phyloP scores from a whole-genome alignment of 2,113 vertebrate genomes.

The Pimephales promelas region DNA sequence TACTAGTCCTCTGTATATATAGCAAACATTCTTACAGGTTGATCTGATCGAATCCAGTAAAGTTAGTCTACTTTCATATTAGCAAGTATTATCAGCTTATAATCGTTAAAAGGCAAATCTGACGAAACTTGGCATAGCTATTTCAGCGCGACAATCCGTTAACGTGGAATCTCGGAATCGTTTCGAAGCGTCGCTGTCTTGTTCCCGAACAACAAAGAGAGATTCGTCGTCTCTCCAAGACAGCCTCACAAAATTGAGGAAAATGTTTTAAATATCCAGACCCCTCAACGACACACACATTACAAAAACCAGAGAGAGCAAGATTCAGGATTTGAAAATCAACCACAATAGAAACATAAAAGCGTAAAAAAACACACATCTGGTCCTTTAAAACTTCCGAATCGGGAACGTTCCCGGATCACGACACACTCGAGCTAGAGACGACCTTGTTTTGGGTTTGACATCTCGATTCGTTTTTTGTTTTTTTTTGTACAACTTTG shows the following conservation, averaged over 20 bases:
- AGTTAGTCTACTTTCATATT: conserved; percentile 40
- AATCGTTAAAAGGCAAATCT: conserved; percentile 64
- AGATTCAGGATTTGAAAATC: conserved; percentile 49
- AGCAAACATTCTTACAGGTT: conserved; percentile 70
- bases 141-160: conserved; percentile 34
- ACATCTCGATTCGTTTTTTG: conserved; percentile 59
- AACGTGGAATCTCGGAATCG: conserved; percentile 65
- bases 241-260: conserved; percentile 96
- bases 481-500: conserved; percentile 71
- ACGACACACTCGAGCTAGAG: conserved; percentile 67
- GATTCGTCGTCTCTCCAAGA: conserved; percentile 81
- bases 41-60: conserved; percentile 15
- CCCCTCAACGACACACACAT: conserved; percentile 77
- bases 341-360: conserved; percentile 59
- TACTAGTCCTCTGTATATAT: conserved; percentile 74
- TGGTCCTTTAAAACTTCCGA: conserved; percentile 67
- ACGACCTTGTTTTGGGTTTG: conserved; percentile 60
- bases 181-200: conserved; percentile 85
- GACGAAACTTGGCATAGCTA: conserved; percentile 54
- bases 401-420: conserved; percentile 73
- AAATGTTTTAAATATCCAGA: conserved; percentile 83
- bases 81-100: conserved; percentile 60
- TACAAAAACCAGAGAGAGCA: conserved; percentile 54
- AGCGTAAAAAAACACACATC: conserved; percentile 73
- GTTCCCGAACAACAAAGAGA: conserved; percentile 78